These are phyloP conservation scores for Cherax quadricarinatus DNA, from an alignment of 1,140 invertebrate species.

Conservation along the genomic window DNA sequence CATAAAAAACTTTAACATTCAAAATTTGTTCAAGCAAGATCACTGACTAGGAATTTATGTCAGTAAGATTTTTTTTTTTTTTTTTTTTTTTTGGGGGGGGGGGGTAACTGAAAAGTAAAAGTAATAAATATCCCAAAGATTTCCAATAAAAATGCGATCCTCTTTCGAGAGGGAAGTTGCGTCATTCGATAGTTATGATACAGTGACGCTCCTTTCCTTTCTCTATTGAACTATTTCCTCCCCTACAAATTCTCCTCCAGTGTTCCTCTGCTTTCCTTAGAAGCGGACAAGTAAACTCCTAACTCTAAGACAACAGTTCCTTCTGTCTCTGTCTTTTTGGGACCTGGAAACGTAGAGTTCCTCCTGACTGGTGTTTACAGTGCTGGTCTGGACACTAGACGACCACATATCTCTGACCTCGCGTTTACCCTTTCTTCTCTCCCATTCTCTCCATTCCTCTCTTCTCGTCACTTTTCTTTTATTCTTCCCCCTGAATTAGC, in stretches of 20 bases:
- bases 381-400: not conserved
- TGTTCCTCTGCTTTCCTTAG: not conserved
- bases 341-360: not conserved
- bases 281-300: not conserved
- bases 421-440: not conserved
- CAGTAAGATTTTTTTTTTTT: not conserved
- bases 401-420: not conserved
- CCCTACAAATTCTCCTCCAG: not conserved
- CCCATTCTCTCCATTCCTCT: conserved; percentile 39
- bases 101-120: not conserved
- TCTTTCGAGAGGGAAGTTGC: not conserved
- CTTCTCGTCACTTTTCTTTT: conserved; percentile 8
- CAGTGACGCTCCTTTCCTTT: not conserved
- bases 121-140: no score
- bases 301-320: not conserved
- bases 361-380: not conserved
- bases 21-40: not conserved
- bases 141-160: not conserved
- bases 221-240: conserved; percentile 8
- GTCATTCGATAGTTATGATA: not conserved
- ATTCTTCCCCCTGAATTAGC: not conserved
- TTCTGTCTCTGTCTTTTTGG: not conserved
- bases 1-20: no score
- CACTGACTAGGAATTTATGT: not conserved
- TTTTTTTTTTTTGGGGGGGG: not conserved